Conservation (phyloP, 2,113 vertebrate species). For the Athene cunicularia region DNA sequence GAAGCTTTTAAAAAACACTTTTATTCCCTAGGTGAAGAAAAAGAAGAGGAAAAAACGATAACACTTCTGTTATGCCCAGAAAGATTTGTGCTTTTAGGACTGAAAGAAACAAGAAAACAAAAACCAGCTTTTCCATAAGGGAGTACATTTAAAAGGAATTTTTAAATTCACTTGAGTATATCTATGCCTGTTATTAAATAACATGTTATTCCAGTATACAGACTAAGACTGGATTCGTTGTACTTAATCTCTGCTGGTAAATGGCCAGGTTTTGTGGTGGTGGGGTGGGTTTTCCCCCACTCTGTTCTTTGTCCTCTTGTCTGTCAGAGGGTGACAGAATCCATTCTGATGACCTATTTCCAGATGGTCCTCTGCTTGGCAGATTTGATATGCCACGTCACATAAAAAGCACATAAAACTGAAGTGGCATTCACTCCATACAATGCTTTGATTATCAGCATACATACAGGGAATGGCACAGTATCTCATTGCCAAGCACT, state of each 20-base stretch:
- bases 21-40: background rate
- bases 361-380: conserved; percentile 67
- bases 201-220: background rate
- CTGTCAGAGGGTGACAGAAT: conserved; percentile 48
- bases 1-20: background rate
- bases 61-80: background rate
- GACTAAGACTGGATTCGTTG: background rate
- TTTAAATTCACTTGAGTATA: background rate
- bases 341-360: conserved; percentile 50
- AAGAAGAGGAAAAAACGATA: background rate
- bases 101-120: background rate
- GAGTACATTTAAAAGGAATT: background rate
- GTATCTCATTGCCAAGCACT: conserved; percentile 28
- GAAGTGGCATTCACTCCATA: conserved; percentile 59
- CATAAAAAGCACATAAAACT: conserved; percentile 68
- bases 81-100: background rate
- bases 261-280: background rate
- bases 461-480: background rate
- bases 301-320: background rate
- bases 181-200: background rate
- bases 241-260: background rate
- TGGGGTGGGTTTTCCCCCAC: accelerated
- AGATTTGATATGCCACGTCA: conserved; percentile 70
- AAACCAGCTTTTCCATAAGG: background rate
- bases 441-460: conserved; percentile 63